These are phyloP conservation scores for Perodicticus potto DNA, from an alignment of 2,797 vertebrate species.

Conservation along the genomic window DNA sequence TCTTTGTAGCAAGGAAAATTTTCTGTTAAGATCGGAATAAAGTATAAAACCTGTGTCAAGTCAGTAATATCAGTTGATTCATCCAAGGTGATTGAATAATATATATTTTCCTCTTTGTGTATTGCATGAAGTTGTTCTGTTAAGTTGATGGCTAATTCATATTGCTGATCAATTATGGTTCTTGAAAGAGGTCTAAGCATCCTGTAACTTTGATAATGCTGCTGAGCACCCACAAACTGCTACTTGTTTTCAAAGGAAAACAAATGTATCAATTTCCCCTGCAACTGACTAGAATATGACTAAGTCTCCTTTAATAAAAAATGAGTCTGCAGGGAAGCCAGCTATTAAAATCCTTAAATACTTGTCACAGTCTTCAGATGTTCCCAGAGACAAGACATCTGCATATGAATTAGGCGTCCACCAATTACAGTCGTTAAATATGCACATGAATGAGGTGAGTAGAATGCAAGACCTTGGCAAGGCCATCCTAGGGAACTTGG, in stretches of 20 bases:
- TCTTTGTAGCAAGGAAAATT: background rate
- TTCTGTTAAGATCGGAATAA: background rate
- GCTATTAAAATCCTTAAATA: constrained; percentile 46
- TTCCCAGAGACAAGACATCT: constrained; percentile 4
- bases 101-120: background rate
- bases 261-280: background rate
- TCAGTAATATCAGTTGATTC: background rate
- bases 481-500: background rate
- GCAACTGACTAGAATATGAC: background rate
- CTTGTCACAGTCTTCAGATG: constrained; percentile 25
- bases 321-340: background rate
- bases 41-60: background rate
- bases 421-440: background rate
- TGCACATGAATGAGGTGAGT: no score
- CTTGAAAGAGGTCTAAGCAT: background rate
- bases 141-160: background rate
- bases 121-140: background rate
- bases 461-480: background rate
- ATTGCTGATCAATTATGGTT: background rate
- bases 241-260: background rate
- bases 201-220: background rate
- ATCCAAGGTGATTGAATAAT: background rate
- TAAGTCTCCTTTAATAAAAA: background rate
- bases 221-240: background rate
- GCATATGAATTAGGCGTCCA: constrained; percentile 47